Evolutionary conservation across 1,140 invertebrate genomes (phyloP), one percentile per base, ranked within the genome.

Genomic region (Scylla paramamosain): DNA sequence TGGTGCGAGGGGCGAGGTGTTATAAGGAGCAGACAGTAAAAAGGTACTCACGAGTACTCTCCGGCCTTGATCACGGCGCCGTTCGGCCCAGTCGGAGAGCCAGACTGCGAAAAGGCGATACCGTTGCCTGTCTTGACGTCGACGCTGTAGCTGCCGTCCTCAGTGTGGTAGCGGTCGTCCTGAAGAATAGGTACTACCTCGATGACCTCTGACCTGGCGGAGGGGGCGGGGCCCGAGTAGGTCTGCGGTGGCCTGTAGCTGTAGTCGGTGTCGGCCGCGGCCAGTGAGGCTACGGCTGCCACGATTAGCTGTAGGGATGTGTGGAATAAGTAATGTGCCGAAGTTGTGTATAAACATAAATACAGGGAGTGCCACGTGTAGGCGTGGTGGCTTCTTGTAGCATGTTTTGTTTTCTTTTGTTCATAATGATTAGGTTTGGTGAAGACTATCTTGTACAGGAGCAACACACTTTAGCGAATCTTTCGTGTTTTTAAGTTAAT

Each of bases 41-140:
- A 14, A 45, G 32, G 0, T 20, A 39, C 91, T 92, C 91, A 92
- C 91, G 91, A 92, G 91, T 39, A 92, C 14, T 83, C 39, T 6
- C 91, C 91, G 0, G 91, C 91, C 16, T 39, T 92, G 91, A 45
- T 32, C 59, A 92, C 32, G 67, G 91, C 67, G 0, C 67, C 91
- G 31, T 92, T 25, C 0, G 67, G n/a, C 6, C 52, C 91, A 0
- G 91, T n/a, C 0, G 67, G 67, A 20, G 67, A 77, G 67, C 67
- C 67, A 20, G 67, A 25, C 67, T 77, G 67, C n/a, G 67, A 77
- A 12, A 77, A 7, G 25, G 25, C 8, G 67, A 77, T 77, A 20
- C 67, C 67, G 25, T 77, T 77, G 8, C 67, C 67, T 12, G 67
- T 77, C 67, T 77, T 20, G 12, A 77, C 67, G n/a, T 77, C 67